A percentile compares a stretch with the other conserved stretches of the same genome.
phyloP scores from a whole-genome alignment of 2,113 vertebrate genomes.

The Ictidomys tridecemlineatus region DNA sequence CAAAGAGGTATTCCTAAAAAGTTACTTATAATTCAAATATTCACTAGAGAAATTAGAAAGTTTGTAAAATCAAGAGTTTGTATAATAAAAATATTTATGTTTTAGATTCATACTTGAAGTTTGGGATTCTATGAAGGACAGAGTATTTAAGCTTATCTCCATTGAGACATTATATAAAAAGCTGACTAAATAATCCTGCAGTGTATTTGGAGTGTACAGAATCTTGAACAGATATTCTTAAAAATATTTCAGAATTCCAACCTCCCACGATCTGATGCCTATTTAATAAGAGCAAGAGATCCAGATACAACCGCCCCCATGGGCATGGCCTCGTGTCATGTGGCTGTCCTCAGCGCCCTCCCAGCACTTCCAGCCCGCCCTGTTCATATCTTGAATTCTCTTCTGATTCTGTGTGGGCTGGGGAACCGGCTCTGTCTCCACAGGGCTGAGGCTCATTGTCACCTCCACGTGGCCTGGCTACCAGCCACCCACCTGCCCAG shows the following conservation, averaged over 20 bases:
- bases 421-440: neutral
- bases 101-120: constrained; percentile 51
- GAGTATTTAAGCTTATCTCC: neutral
- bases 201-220: constrained; percentile 14
- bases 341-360: too few relatives aligned
- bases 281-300: constrained; percentile 21
- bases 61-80: constrained; percentile 47
- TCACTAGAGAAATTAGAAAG: constrained; percentile 54
- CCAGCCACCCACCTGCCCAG: neutral
- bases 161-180: neutral
- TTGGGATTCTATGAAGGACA: constrained; percentile 27
- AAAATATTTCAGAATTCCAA: constrained; percentile 27
- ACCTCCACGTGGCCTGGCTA: neutral
- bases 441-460: neutral
- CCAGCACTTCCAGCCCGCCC: neutral
- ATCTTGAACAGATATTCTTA: neutral
- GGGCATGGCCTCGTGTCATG: too few relatives aligned
- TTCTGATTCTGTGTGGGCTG: fast-evolving
- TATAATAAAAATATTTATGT: constrained; percentile 47
- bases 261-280: neutral
- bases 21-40: constrained; percentile 64
- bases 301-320: neutral
- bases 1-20: constrained; percentile 63
- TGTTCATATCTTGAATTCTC: neutral
- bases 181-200: neutral